Base-by-base conservation (phyloP, 2,113 vertebrate species). In the Cheirogaleus medius region DNA sequence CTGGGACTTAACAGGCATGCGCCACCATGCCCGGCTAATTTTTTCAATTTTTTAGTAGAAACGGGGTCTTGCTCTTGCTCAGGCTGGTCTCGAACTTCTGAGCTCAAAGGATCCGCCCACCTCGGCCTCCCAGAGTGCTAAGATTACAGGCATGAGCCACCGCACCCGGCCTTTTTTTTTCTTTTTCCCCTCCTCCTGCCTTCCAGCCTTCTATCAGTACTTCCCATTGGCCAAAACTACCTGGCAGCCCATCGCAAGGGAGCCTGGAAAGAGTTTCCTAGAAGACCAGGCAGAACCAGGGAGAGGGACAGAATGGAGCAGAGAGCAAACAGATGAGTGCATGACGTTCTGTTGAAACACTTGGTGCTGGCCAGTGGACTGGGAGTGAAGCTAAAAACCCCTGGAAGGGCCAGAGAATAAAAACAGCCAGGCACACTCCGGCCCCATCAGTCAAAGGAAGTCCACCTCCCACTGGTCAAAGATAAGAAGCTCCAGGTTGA, bases 281-380 rank as follows among this genome's bases (percentile, higher is more conserved):
- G 0, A 14, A 74, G 10, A 37, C 5, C 0, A 49, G 34, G 37
- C 47, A 76, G 42, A 60, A 58, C 32, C 32, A 60, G 25, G 29
- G 4, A 49, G 83, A 8, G 13, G 10, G 20, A 49, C 27, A 68
- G 37, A 54, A 69, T 12, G 14, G 37, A 34, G 39, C 4, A 0
- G 5, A 84, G 20, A 49, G 42, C 37, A 87, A 64, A 27, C 4
- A n/a, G 14, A 52, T 52, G 1, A 14, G 21, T 10, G 13, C 2
- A 25, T 27, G 44, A 4, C 1, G 1, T 25, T 83, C 34, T 4
- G 18, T 0, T 20, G 6, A 23, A 68, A 68, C 17, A 23, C n/a
- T 34, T 34, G 15, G 64, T 68, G 25, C 42, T 44, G 49, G 27
- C 14, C 56, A 63, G 21, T 12, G 17, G n/a, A 44, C 17, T 20